phyloP scores from a whole-genome alignment of 2,113 vertebrate genomes.

The Pungitius pungitius region DNA sequence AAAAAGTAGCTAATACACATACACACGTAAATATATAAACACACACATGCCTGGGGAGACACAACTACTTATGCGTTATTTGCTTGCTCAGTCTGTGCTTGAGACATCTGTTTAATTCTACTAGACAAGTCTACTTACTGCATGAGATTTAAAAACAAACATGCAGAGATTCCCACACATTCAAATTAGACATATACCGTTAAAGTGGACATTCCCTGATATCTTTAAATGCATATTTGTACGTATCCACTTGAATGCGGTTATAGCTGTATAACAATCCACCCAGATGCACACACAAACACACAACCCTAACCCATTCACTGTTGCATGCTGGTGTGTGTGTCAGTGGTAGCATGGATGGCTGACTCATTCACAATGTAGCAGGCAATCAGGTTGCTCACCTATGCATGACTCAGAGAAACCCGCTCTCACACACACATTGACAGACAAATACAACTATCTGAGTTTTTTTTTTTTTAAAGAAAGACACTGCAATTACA shows the following conservation, averaged over 20 bases:
- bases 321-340: conserved; percentile 16
- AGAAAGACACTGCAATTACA: conserved; percentile 39
- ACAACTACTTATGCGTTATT: conserved; percentile 33
- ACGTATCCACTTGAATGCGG: neutral
- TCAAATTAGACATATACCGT: neutral
- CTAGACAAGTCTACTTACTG: conserved; percentile 25
- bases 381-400: conserved; percentile 69
- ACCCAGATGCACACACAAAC: neutral
- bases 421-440: conserved; percentile 29
- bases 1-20: conserved; percentile 21
- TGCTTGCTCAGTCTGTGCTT: conserved; percentile 34
- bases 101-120: conserved; percentile 28
- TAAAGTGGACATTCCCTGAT: neutral
- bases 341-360: conserved; percentile 65
- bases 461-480: conserved; percentile 40
- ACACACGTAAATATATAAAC: neutral
- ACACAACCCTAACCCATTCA: conserved; percentile 4
- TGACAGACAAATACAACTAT: conserved; percentile 39
- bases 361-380: conserved; percentile 54
- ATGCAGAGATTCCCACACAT: neutral
- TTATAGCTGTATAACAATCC: conserved; percentile 2
- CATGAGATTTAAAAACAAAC: conserved; percentile 6
- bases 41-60: conserved; percentile 20
- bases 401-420: conserved; percentile 58
- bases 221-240: neutral